phyloP scores from a whole-genome alignment of 2,113 vertebrate species.

The Marcusenius ussheri region DNA sequence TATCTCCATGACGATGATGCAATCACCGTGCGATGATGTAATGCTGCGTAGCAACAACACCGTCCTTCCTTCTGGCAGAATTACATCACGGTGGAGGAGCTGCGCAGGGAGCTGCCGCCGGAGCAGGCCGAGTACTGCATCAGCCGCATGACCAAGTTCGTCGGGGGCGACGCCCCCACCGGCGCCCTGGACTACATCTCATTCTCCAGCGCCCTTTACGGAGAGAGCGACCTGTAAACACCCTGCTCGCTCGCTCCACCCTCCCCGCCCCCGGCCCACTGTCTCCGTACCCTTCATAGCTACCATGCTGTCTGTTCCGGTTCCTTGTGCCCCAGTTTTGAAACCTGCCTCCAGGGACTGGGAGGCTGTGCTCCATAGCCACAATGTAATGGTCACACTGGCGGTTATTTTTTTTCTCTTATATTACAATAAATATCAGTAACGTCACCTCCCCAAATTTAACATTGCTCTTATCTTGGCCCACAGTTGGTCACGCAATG shows the following conservation, averaged over 20 bases:
- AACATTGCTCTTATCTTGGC: background rate
- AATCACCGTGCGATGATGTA: background rate
- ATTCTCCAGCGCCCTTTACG: slow-evolving; percentile 75
- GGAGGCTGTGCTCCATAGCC: background rate
- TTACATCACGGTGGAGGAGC: slow-evolving; percentile 73
- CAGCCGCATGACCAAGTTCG: slow-evolving; percentile 71
- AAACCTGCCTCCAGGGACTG: background rate
- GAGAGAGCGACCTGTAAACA: slow-evolving; percentile 49
- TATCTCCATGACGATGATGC: background rate
- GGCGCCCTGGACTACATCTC: slow-evolving; percentile 76
- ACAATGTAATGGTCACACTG: background rate
- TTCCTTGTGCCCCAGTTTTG: background rate
- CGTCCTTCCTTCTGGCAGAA: slow-evolving; percentile 47
- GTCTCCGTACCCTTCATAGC: background rate
- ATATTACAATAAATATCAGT: background rate
- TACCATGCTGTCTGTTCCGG: background rate
- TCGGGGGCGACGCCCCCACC: slow-evolving; percentile 58
- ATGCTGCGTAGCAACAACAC: background rate
- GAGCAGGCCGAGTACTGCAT: slow-evolving; percentile 83
- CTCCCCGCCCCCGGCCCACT: background rate
- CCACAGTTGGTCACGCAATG: background rate
- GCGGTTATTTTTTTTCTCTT: background rate
- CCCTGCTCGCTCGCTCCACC: background rate
- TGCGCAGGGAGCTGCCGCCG: slow-evolving; percentile 72
- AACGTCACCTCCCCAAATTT: background rate